Evolutionary conservation across 2,113 vertebrate genomes (phyloP), one percentile per base, ranked within the genome.

Genomic region (Sminthopsis crassicaudata): DNA sequence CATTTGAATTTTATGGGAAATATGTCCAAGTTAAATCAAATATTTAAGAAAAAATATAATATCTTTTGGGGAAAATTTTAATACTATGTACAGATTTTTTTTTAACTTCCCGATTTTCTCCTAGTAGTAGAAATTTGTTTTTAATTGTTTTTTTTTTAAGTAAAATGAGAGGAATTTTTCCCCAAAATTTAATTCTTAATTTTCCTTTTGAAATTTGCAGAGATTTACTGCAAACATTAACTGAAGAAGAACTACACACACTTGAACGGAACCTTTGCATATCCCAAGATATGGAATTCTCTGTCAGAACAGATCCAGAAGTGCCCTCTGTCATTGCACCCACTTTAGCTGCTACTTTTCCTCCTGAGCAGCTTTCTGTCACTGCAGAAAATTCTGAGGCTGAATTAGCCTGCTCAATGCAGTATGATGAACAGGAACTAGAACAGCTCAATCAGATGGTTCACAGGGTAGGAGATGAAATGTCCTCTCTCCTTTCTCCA

Each of bases 381-480:
- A 99, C 99, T 97, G 98, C 98, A 91, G 98, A 98, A 90, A 97
- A 97, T 93, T 95, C 98, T 0, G 99, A 99, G 93, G 98, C 98
- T 0, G 99, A 99, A 92, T 98, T 99, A 97, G 99, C 99, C 91
- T 99, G 99, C 98, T 99, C 99, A 91, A 99, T 99, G 99, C 99
- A 99, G 98, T 99, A 99, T 1, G 99, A 99, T 12, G 99, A 99
- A 91, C 99, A 99, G 98, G 99, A 99, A 96, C 98, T 99, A 94
- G 99, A 99, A 97, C 99, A 99, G 98, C 99, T 99, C 96, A 99
- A 98, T 96, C 99, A 99, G 98, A 99, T 99, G 99, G 99, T 99
- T 10, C 99, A 99, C 96, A 99, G 99, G 67, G 99, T 99, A 0
- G 99, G 99, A 8, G 99, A 99, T 22, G 99, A 99, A 97, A 99